phyloP scores from a whole-genome alignment of 2,888 invertebrate genomes.

The Copidosoma aretas region DNA sequence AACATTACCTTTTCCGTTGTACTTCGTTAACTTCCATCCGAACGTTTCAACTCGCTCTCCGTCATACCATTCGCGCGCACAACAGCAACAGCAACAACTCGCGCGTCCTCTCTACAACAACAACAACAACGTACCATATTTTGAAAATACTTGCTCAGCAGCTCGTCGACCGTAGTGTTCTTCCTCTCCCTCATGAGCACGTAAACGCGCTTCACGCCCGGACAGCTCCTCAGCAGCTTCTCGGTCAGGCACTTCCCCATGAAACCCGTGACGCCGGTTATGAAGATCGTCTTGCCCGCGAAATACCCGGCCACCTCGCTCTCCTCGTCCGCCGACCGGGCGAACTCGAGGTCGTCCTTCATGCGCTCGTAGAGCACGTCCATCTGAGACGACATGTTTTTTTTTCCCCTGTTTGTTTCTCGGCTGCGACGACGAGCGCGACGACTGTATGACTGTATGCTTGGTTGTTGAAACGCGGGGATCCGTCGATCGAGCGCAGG shows the following conservation, averaged over 20 bases:
- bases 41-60: no score
- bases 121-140: constrained; percentile 46
- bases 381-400: background rate
- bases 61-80: no score
- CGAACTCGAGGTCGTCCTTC: constrained; percentile 39
- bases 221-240: constrained; percentile 48
- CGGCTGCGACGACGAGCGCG: no score
- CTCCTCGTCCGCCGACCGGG: constrained; percentile 2
- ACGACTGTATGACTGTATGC: no score
- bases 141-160: constrained; percentile 41
- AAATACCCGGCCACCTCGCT: constrained; percentile 49
- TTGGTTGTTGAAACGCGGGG: no score
- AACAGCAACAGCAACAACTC: no score
- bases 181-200: constrained; percentile 42
- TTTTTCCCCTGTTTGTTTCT: no score
- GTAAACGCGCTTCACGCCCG: constrained; percentile 46
- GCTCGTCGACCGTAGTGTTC: constrained; percentile 23
- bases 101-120: no score
- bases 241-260: constrained; percentile 49
- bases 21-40: no score
- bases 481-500: no score
- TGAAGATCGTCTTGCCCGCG: constrained; percentile 46
- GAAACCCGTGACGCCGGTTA: constrained; percentile 49
- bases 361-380: constrained; percentile 46
- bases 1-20: no score